Evolutionary conservation across 2,113 vertebrate genomes (phyloP), one percentile per base, ranked within the genome.

Genomic region (Sylvilagus bachmani): DNA sequence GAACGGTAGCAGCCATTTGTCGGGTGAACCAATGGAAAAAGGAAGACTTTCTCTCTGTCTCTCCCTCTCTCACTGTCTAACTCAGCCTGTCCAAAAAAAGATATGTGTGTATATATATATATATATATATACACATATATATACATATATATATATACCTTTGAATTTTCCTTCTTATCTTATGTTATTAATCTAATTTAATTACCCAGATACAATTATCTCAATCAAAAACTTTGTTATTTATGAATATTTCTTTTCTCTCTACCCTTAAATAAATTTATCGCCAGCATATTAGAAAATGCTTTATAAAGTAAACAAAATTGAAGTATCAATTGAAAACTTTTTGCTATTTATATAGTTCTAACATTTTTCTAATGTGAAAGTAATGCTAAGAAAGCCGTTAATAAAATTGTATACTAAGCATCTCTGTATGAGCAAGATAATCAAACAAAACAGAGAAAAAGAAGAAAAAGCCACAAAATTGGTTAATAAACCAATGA

Each of bases 401-500:
- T 53, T 55, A 74, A 1, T 29, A 22, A 61, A 74, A 83, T 62
- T 53, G 12, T 71, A 0, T 53, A 87, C 70, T 91, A 7, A 67
- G 8, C 3, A 90, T 64, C 36, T 88, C 22, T 86, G 2, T 55
- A 51, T 7, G 71, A 80, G 17, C 58, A 93, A 86, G 77, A 38
- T 81, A 16, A 61, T 0, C 22, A 10, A 31, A 64, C 78, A 89
- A 44, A 38, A 0, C 24, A 77, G 69, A 61, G 6, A 91, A 38
- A 8, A n/a, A 12, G 74, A 62, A 33, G 1, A 27, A 69, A 83
- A 67, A 75, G 9, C 90, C 89, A 86, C 10, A 93, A 91, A 95
- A 95, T 44, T 17, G 89, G 22, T n/a, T 69, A 80, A 74, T 71
- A 90, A 83, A 80, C 33, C 90, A 86, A 92, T 89, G 51, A 88